Evolutionary conservation across 2,888 invertebrate species (phyloP).

Genomic region (Phrixothrix hirtus): DNA sequence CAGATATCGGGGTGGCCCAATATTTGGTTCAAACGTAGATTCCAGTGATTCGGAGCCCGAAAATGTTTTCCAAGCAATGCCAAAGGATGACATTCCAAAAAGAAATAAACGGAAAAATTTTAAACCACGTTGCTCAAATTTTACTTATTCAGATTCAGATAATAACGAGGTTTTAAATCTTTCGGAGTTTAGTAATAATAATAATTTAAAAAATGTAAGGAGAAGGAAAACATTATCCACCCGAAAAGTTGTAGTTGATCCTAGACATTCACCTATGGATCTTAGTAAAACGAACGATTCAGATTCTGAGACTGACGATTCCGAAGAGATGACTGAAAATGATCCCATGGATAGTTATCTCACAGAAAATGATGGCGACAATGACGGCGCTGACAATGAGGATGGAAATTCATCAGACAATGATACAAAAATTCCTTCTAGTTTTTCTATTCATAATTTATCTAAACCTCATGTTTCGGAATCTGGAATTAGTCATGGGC

Average conservation of each 20-base stretch:
- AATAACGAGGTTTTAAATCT: constrained; percentile 39
- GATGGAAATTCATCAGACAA: constrained; percentile 32
- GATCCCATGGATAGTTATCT: constrained; percentile 57
- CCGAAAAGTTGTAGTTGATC: constrained; percentile 44
- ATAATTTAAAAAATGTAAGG: constrained; percentile 47
- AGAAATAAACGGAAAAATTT: constrained; percentile 79
- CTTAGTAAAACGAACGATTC: constrained; percentile 48
- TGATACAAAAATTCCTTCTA: constrained; percentile 49
- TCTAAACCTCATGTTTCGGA: constrained; percentile 53
- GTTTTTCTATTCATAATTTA: constrained; percentile 54
- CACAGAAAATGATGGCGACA: constrained; percentile 43
- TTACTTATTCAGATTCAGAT: constrained; percentile 58
- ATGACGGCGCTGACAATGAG: constrained; percentile 36
- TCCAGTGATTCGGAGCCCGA: constrained; percentile 61
- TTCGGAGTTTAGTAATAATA: constrained; percentile 46
- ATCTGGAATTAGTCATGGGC: constrained; percentile 42
- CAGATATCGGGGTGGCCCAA: constrained; percentile 38
- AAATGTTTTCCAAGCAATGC: constrained; percentile 43
- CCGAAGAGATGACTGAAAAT: constrained; percentile 43
- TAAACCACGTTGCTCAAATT: constrained; percentile 73
- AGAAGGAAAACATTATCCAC: constrained; percentile 48
- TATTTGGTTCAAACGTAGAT: constrained; percentile 37
- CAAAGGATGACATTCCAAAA: constrained; percentile 62
- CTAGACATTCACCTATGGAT: constrained; percentile 49
- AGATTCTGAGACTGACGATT: constrained; percentile 48